Evolutionary conservation across 2,797 vertebrate species (phyloP), one percentile per base, ranked within the genome.

Genomic region (Lagocephalus sceleratus): DNA sequence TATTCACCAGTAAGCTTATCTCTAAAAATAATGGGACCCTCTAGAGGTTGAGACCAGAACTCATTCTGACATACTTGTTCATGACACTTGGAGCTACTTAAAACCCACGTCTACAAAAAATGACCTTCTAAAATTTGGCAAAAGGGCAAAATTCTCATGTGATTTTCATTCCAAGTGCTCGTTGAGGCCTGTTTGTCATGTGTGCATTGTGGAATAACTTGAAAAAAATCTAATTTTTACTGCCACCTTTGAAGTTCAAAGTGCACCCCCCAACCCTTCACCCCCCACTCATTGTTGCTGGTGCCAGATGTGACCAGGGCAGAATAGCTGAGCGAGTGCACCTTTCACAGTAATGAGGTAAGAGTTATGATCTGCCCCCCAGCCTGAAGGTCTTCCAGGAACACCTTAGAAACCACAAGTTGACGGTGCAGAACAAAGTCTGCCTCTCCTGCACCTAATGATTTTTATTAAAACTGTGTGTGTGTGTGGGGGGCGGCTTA

Each of bases 281-380:
- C 20, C 26, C 53, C 10, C 4, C 23, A 1, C 61, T 60, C 75
- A 23, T 73, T 74, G 45, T 22, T 55, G 74, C 63, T 49, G 63
- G 43, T 68, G 74, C 85, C 88, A 91, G 87, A 90, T 90, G 87
- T 90, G 85, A 81, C 78, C 77, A 67, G 56, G 61, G 72, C 68
- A 65, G 60, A 78, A 72, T 45, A 1, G 63, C 82, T 67, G 76
- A 82, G 66, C 32, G 53, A 71, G 74, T 22, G 8, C 82, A 88
- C 83, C 75, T 85, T 81, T 89, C 66, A 81, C 76, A 39, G 72
- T 81, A 82, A 85, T 66, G 73, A 85, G 68, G 75, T 78, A 74
- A 81, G 75, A 84, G 72, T 83, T 81, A 76, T 57, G 65, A 66
- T 75, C 69, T 19, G 15, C 73, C 73, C 64, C 6, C 14, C 23